Base-by-base conservation (phyloP, 2,113 vertebrate genomes). In the Apteryx mantelli region DNA sequence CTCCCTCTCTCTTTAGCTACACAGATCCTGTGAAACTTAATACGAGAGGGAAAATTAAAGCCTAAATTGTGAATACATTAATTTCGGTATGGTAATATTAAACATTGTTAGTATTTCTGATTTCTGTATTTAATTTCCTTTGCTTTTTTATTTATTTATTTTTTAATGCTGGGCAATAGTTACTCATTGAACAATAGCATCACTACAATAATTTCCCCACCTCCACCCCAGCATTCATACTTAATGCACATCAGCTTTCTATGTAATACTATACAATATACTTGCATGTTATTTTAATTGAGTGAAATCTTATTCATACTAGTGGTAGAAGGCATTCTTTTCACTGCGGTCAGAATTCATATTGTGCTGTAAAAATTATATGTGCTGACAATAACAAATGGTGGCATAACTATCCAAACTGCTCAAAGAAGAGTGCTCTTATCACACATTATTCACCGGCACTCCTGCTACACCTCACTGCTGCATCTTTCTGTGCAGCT, bases 321-420 rank as follows among this genome's bases (percentile, higher is more conserved):
- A 93, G 93, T 75, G 79, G 93, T 82, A 77, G 80, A 97, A 90
- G 56, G 88, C 89, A 85, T 91, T 95, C 74, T 97, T 98, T 97
- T 97, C 95, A 95, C 79, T 89, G 93, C 96, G 97, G 94, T 97
- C 96, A 85, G 92, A 94, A 93, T 92, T 97, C 92, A 94, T 42
- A 95, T 77, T 36, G 71, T 73, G 88, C 91, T 88, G 88, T 96
- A 97, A 97, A 96, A 98, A 95, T 98, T 96, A 65, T 95, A 92
- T 34, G 52, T 94, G 91, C 95, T 96, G 95, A 97, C 96, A 97
- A 91, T 98, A 98, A 97, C 71, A 91, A 32, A 34, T 40, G 82
- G 89, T 86, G 92, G 97, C 97, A 96, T 88, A 96, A 97, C 96
- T 96, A 95, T 80, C 89, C 86, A 71, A 94, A 91, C 86, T 93